Conservation (phyloP, 2,888 invertebrate species). For the Pycnomerus fuliginosus region DNA sequence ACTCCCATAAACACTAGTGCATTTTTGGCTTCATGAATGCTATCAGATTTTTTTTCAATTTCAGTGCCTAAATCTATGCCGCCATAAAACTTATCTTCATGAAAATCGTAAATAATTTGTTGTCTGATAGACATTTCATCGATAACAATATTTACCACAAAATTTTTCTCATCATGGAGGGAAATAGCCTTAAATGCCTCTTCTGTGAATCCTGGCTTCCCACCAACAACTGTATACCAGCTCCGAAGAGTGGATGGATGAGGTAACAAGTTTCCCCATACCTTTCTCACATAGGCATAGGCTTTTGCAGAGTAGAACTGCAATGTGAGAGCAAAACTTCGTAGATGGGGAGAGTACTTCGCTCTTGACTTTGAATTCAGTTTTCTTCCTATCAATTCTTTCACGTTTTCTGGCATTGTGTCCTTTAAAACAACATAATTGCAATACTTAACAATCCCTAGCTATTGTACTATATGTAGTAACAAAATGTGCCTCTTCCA, state of each 20-base stretch:
- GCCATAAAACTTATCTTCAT: neutral
- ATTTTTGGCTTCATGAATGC: neutral
- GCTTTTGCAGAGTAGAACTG: neutral
- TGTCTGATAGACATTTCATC: neutral
- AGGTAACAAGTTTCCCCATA: neutral
- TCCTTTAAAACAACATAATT: too few species aligned
- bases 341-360: neutral
- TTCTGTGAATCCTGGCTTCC: neutral
- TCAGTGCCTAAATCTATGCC: neutral
- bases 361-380: neutral
- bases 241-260: neutral
- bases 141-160: neutral
- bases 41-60: neutral
- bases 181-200: neutral
- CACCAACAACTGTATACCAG: neutral
- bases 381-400: neutral
- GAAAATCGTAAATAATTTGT: neutral
- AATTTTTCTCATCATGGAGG: neutral
- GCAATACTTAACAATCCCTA: too few species aligned
- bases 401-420: neutral
- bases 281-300: neutral
- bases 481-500: too few species aligned
- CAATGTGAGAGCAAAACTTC: neutral
- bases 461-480: too few species aligned
- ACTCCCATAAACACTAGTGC: slow-evolving; percentile 15